Percentiles rank a stretch among this genome's conserved stretches.
phyloP scores from a whole-genome alignment of 2,797 vertebrate genomes.

The Merluccius polli region DNA sequence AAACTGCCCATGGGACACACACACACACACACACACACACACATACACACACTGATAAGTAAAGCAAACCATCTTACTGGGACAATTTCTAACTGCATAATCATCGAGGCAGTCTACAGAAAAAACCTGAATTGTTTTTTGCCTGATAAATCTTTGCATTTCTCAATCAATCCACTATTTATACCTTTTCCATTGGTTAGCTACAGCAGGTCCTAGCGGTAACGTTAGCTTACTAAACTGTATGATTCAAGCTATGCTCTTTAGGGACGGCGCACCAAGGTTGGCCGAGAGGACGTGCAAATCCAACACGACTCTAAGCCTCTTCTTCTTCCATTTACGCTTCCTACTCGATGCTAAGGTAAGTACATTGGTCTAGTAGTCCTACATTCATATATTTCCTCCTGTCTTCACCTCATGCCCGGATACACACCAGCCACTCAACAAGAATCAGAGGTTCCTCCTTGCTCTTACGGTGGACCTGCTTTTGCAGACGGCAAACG shows the following conservation, averaged over 20 bases:
- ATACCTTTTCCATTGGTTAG: slow-evolving; percentile 57
- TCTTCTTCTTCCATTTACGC: not conserved
- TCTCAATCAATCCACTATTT: slow-evolving; percentile 51
- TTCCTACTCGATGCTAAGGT: too few species aligned
- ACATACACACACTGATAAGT: slow-evolving; percentile 38
- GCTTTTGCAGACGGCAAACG: slow-evolving; percentile 64
- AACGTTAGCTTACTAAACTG: not conserved
- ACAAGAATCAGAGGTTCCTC: slow-evolving; percentile 16
- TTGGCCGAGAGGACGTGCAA: not conserved
- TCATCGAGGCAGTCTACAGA: slow-evolving; percentile 58
- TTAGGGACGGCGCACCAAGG: not conserved
- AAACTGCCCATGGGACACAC: slow-evolving; percentile 26
- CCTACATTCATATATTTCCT: not conserved
- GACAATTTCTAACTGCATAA: slow-evolving; percentile 25
- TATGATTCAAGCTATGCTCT: not conserved
- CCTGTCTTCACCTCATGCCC: too few species aligned
- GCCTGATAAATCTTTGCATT: slow-evolving; percentile 20
- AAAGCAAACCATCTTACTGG: slow-evolving; percentile 29
- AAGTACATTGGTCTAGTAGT: not conserved
- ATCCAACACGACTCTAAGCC: not conserved
- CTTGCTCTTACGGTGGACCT: slow-evolving; percentile 32
- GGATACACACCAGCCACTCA: not conserved
- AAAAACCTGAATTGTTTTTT: slow-evolving; percentile 57
- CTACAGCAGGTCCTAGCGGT: slow-evolving; percentile 38
- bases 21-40: slow-evolving; percentile 27